A percentile compares a stretch with the other conserved stretches of the same genome.
Conservation (phyloP, 2,113 vertebrate genomes). For the Prochilodus magdalenae region DNA sequence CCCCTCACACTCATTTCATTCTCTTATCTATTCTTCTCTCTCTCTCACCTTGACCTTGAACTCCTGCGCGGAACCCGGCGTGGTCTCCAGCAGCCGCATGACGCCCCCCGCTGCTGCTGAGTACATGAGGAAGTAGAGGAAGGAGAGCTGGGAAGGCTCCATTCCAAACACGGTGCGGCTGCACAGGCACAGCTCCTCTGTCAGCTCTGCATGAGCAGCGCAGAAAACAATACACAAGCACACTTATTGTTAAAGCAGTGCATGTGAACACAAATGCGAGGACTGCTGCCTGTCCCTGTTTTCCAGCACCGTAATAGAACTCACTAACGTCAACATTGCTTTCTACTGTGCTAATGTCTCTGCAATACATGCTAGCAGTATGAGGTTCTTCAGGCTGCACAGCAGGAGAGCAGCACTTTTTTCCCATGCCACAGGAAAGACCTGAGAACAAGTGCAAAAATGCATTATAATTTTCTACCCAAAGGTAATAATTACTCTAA, state of each 20-base stretch:
- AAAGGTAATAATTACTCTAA: slow-evolving; percentile 1
- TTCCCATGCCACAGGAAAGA: neutral
- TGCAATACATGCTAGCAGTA: neutral
- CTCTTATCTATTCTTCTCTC: neutral
- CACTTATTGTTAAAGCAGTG: neutral
- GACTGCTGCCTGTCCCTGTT: neutral
- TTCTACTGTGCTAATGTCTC: neutral
- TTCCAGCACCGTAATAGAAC: neutral
- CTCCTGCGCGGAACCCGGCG: slow-evolving; percentile 73
- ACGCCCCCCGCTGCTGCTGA: slow-evolving; percentile 72
- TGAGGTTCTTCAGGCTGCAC: neutral
- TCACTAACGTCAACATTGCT: neutral
- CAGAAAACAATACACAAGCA: slow-evolving; percentile 28
- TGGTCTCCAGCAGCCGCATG: slow-evolving; percentile 67
- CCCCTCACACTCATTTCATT: too few species aligned
- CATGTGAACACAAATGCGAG: neutral
- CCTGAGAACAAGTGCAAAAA: neutral
- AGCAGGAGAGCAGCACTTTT: neutral
- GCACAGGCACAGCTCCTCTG: slow-evolving; percentile 64
- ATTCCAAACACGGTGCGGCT: slow-evolving; percentile 69
- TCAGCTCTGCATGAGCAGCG: slow-evolving; percentile 61
- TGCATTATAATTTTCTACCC: neutral
- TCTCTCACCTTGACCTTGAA: slow-evolving; percentile 72
- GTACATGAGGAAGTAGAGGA: slow-evolving; percentile 76
- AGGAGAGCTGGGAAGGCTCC: slow-evolving; percentile 76